Evolutionary conservation across 53 echinoderm and acorn worm species (phyloP).

Genomic region (Apostichopus leukothele): DNA sequence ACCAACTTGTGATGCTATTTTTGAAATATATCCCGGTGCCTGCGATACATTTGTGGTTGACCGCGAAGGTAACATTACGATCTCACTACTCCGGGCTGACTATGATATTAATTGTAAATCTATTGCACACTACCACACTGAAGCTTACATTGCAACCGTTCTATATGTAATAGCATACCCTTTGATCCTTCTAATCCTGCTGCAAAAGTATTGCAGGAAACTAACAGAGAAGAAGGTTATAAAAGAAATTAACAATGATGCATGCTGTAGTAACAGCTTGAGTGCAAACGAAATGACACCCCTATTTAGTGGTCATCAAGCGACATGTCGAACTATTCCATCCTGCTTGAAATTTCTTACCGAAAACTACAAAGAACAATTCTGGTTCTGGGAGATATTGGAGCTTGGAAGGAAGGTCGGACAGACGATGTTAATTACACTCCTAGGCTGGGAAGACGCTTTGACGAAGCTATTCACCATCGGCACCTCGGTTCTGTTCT

Average conservation of each 20-base stretch:
- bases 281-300: too few relatives aligned
- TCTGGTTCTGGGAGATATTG: conserved; percentile 27
- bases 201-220: conserved; percentile 9
- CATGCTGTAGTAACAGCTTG: too few relatives aligned
- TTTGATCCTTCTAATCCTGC: conserved; percentile 26
- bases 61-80: not conserved
- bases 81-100: conserved; percentile 46
- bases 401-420: not conserved
- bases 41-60: conserved; percentile 55
- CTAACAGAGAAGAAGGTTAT: too few relatives aligned
- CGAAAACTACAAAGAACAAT: conserved; percentile 13
- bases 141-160: conserved; percentile 36
- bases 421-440: not conserved
- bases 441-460: conserved; percentile 12
- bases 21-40: conserved; percentile 44
- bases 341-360: not conserved
- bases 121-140: not conserved
- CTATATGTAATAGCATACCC: conserved; percentile 60
- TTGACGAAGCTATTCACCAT: not conserved
- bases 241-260: too few relatives aligned
- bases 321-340: not conserved
- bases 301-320: not conserved
- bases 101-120: conserved; percentile 56
- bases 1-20: conserved; percentile 40
- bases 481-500: not conserved